Evolutionary conservation across 2,888 invertebrate species (phyloP).

Genomic region (Ctenicera cuprea): DNA sequence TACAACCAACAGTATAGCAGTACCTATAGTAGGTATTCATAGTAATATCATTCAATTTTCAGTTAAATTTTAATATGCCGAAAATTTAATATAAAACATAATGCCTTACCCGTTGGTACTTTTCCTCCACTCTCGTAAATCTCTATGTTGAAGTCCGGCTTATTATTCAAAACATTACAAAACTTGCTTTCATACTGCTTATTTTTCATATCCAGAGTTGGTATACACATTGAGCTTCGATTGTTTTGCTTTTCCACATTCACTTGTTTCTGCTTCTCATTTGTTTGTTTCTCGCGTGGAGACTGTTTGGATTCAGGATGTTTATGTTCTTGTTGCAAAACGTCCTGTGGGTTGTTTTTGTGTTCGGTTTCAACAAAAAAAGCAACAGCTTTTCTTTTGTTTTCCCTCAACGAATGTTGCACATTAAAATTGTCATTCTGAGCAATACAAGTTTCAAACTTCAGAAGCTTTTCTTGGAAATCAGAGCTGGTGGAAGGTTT

Average conservation of each 20-base stretch:
- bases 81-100: no score
- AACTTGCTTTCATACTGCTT: slow-evolving; percentile 75
- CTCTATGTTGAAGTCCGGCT: slow-evolving; percentile 67
- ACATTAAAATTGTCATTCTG: slow-evolving; percentile 55
- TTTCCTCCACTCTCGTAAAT: slow-evolving; percentile 64
- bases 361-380: slow-evolving; percentile 67
- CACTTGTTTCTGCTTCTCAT: slow-evolving; percentile 32
- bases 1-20: no score
- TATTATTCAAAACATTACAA: slow-evolving; percentile 71
- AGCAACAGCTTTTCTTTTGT: slow-evolving; percentile 64
- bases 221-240: slow-evolving; percentile 76
- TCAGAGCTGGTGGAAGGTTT: slow-evolving; percentile 67
- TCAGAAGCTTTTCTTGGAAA: slow-evolving; percentile 69
- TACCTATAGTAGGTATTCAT: no score
- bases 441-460: slow-evolving; percentile 68
- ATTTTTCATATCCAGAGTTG: slow-evolving; percentile 74
- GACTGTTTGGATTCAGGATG: background rate
- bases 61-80: no score
- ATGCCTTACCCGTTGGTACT: slow-evolving; percentile 39
- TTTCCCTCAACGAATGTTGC: slow-evolving; percentile 42
- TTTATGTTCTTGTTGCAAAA: background rate
- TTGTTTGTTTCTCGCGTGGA: background rate
- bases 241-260: slow-evolving; percentile 64
- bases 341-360: slow-evolving; percentile 32
- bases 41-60: no score